Conservation (phyloP, 1,140 invertebrate species). For the Stenopsyche tienmushanensis region DNA sequence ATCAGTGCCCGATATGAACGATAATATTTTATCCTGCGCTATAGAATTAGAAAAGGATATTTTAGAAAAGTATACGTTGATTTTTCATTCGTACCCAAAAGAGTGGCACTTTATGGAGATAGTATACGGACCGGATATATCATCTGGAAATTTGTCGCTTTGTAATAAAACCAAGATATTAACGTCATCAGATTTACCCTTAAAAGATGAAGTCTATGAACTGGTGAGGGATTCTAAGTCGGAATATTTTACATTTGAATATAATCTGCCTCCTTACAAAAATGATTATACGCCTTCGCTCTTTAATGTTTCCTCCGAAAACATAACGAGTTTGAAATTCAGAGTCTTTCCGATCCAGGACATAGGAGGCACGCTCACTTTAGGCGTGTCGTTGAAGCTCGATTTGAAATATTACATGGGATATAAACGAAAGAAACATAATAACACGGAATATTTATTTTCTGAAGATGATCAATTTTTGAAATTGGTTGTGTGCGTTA, state of each 20-base stretch:
- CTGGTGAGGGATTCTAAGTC: constrained; percentile 66
- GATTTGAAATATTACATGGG: constrained; percentile 57
- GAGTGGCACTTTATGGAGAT: constrained; percentile 62
- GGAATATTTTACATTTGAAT: constrained; percentile 72
- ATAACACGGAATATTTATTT: constrained; percentile 47
- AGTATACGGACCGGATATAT: constrained; percentile 40
- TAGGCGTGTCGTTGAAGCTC: constrained; percentile 64
- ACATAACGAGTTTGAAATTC: constrained; percentile 63
- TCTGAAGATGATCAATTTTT: constrained; percentile 51
- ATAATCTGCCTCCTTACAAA: constrained; percentile 59
- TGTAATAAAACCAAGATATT: constrained; percentile 42
- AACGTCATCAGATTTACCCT: constrained; percentile 39
- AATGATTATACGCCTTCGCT: constrained; percentile 61
- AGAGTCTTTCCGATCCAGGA: constrained; percentile 66
- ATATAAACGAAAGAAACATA: constrained; percentile 45
- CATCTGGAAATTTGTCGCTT: constrained; percentile 31
- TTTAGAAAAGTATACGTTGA: constrained; percentile 43
- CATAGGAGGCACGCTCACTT: constrained; percentile 67
- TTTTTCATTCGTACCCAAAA: constrained; percentile 58
- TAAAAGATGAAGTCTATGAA: constrained; percentile 48
- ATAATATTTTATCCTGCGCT: constrained; percentile 47
- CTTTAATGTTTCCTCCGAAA: constrained; percentile 63
- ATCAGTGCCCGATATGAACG: constrained; percentile 48
- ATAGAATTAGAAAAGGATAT: constrained; percentile 45
- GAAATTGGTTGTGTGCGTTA: constrained; percentile 61